A percentile compares a stretch with the other conserved stretches of the same genome.
Conservation (phyloP, 2,888 invertebrate genomes). For the Argynnis bischoffii region DNA sequence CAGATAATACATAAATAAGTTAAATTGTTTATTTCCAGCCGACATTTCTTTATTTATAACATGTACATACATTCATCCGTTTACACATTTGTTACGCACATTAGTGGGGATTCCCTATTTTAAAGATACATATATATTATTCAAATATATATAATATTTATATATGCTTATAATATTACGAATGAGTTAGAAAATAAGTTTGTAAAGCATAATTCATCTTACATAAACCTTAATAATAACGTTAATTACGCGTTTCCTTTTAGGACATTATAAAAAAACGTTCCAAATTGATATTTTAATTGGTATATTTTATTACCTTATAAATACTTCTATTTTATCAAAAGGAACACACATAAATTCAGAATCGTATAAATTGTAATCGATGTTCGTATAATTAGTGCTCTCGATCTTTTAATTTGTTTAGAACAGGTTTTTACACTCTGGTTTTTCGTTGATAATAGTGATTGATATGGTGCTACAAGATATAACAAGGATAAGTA, state of each 20-base stretch:
- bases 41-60: too few relatives aligned
- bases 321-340: conserved; percentile 18
- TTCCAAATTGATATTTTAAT: conserved; percentile 19
- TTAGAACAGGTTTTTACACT: conserved; percentile 46
- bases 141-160: too few relatives aligned
- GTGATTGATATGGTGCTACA: conserved; percentile 37
- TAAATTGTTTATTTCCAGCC: too few relatives aligned
- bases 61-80: too few relatives aligned
- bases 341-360: conserved; percentile 17
- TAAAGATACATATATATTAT: too few relatives aligned
- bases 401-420: conserved; percentile 52
- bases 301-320: conserved; percentile 24
- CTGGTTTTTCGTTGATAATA: conserved; percentile 32
- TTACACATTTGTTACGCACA: too few relatives aligned
- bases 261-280: conserved; percentile 7
- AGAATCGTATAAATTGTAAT: conserved; percentile 45
- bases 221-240: too few relatives aligned
- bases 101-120: too few relatives aligned
- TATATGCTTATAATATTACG: too few relatives aligned
- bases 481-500: neutral
- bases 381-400: conserved; percentile 36
- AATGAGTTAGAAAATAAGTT: too few relatives aligned
- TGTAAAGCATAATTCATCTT: too few relatives aligned
- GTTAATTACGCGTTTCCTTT: neutral
- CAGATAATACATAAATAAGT: too few relatives aligned